Evolutionary conservation across 2,888 invertebrate genomes (phyloP).

Genomic region (Oscheius onirici): DNA sequence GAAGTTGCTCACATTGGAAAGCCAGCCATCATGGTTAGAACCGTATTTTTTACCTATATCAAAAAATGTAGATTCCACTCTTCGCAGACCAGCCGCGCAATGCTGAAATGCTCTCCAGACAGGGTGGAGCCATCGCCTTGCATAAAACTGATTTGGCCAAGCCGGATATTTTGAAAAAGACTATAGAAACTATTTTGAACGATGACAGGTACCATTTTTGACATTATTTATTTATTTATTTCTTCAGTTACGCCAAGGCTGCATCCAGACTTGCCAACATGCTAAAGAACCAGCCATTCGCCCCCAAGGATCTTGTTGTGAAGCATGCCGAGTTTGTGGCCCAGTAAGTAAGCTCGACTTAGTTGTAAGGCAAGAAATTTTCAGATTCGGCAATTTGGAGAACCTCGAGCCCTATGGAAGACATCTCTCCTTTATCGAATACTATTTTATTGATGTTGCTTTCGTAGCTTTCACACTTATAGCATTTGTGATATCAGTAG

Average conservation of each 20-base stretch:
- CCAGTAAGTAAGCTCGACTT: not conserved
- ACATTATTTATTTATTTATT: not conserved
- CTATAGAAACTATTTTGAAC: slow-evolving; percentile 20
- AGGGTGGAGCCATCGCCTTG: slow-evolving; percentile 35
- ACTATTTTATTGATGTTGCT: slow-evolving; percentile 20
- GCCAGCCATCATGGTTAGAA: slow-evolving; percentile 28
- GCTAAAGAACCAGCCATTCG: not conserved
- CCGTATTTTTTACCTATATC: not conserved
- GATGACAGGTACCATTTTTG: slow-evolving; percentile 2
- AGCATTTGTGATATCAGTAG: not conserved
- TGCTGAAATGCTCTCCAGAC: slow-evolving; percentile 40
- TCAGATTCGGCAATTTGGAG: slow-evolving; percentile 13
- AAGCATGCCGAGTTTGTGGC: slow-evolving; percentile 18
- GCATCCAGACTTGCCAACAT: slow-evolving; percentile 1
- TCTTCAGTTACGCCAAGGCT: not conserved
- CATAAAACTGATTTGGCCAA: slow-evolving; percentile 36
- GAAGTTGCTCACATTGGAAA: slow-evolving; percentile 33
- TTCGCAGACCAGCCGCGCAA: slow-evolving; percentile 45
- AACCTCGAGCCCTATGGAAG: slow-evolving; percentile 26
- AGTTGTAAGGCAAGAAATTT: too few relatives aligned
- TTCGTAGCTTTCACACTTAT: not conserved
- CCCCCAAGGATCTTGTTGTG: slow-evolving; percentile 2
- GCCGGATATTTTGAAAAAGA: slow-evolving; percentile 12
- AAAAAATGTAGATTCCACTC: slow-evolving; percentile 38
- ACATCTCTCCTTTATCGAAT: slow-evolving; percentile 13